Evolutionary conservation across 2,797 vertebrate genomes (phyloP), one percentile per base, ranked within the genome.

Genomic region (Mus minutoides): DNA sequence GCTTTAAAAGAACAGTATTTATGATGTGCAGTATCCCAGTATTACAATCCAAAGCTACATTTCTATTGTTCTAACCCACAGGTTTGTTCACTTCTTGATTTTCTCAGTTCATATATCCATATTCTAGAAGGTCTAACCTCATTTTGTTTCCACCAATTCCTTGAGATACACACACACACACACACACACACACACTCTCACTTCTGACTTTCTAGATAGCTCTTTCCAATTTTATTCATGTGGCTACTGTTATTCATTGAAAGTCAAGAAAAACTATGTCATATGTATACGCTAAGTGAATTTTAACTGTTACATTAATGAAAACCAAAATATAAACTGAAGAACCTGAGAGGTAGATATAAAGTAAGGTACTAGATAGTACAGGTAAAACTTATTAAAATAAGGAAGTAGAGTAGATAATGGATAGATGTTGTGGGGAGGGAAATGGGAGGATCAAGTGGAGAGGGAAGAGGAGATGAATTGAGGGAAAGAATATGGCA

Each of bases 401-500:
- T 22, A 58, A 21, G 11, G n/a, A 80, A 80, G 54, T 21, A 19
- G 1, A n/a, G 22, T 56, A 12, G 4, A 80, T 37, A 7, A n/a
- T n/a, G 9, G 11, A 24, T 80, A 10, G 9, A 56, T 79, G 19
- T 6, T 79, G 4, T 19, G 40, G 1, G 31, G 31, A n/a, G 77
- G 12, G 49, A 21, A 54, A n/a, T 79, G 34, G 5, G 34, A 54
- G 19, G 52, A 56, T 80, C 34, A 54, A 13, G 10, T 56, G 31
- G 34, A 4, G 2, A 5, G 29, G 10, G 19, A 22, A 37, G 21
- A 1, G 21, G 5, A 37, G 1, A 9, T 4, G 9, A 6, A 52
- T n/a, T 6, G 10, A 79, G 34, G 34, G 19, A 56, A 52, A 80
- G 34, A 80, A n/a, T 80, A 37, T 37, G 78, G 1, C 10, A 21